A percentile compares a stretch with the other conserved stretches of the same genome.
Conservation (phyloP, 2,888 invertebrate species). For the Nematopogon swammerdamellus region DNA sequence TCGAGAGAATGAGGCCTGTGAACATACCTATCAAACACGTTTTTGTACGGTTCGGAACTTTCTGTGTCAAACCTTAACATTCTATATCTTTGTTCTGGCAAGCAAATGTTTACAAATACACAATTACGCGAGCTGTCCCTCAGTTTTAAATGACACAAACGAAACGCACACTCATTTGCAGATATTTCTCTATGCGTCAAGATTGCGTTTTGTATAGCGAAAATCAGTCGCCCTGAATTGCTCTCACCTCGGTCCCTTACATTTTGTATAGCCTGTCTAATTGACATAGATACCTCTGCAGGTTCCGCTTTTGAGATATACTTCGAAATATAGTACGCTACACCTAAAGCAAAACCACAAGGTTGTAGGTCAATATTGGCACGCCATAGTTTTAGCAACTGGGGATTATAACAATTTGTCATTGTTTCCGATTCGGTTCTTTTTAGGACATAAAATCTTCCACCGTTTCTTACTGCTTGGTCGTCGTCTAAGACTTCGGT, state of each 20-base stretch:
- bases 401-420: slow-evolving; percentile 3
- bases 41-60: neutral
- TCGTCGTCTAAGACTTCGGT: neutral
- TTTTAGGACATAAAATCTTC: slow-evolving; percentile 4
- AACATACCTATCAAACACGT: neutral
- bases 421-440: slow-evolving; percentile 4
- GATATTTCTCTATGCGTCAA: slow-evolving; percentile 18
- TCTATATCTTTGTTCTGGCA: slow-evolving; percentile 16
- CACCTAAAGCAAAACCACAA: neutral
- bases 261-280: slow-evolving; percentile 11
- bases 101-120: slow-evolving; percentile 13
- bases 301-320: neutral
- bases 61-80: slow-evolving; percentile 14
- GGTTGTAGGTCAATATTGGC: neutral
- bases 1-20: neutral
- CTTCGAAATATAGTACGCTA: neutral
- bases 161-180: slow-evolving; percentile 17
- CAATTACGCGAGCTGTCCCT: slow-evolving; percentile 12
- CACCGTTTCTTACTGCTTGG: slow-evolving; percentile 3
- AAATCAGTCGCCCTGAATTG: slow-evolving; percentile 15
- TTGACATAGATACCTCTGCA: neutral
- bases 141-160: slow-evolving; percentile 12
- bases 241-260: slow-evolving; percentile 13
- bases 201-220: slow-evolving; percentile 18
- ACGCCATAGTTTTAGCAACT: neutral